Base-by-base conservation (phyloP, 2,888 invertebrate species). In the Ornithoptera priamus region DNA sequence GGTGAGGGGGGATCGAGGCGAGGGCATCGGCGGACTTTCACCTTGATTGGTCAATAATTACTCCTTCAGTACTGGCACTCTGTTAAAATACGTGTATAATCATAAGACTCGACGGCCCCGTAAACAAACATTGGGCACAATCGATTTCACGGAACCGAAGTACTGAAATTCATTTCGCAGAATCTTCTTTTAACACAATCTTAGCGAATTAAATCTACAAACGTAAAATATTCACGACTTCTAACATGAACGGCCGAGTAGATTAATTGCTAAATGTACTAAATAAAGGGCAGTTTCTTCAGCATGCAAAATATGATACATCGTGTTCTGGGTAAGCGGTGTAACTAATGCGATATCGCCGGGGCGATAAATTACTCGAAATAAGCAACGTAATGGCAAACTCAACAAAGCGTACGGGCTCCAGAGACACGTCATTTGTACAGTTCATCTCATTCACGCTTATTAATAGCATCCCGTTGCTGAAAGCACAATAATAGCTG, bases 11-110 rank as follows among this genome's bases (percentile, higher is more conserved):
- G 42, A 12, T 42, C 8, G 42, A 2, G 42, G 10, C 12, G 46
- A 65, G 68, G 72, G 42, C 22, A 57, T 74, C 71, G 80, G 75
- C 77, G 74, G 76, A 81, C 88, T 88, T 88, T 89, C 88, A 80
- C 88, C 81, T 75, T 82, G 84, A 86, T 85, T 84, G 86, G 80
- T 72, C 78, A 77, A 82, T 82, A 85, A 86, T 88, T 86, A 86
- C 80, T 78, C 78, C 78, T 78, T 77, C 78, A 77, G 78, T 76
- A 74, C 78, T 78, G 81, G 73, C 77, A 78, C 81, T 82, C 76
- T 79, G 80, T 75, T 72, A 76, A 68, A 69, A 69, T 69, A 65
- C 73, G 75, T 70, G 75, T 72, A 75, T 76, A 76, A 76, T 76
- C 72, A 74, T 75, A 72, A 73, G 75, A 50, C 46, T 57, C 69